Evolutionary conservation across 2,113 vertebrate species (phyloP).

Genomic region (Chaenocephalus aceratus): DNA sequence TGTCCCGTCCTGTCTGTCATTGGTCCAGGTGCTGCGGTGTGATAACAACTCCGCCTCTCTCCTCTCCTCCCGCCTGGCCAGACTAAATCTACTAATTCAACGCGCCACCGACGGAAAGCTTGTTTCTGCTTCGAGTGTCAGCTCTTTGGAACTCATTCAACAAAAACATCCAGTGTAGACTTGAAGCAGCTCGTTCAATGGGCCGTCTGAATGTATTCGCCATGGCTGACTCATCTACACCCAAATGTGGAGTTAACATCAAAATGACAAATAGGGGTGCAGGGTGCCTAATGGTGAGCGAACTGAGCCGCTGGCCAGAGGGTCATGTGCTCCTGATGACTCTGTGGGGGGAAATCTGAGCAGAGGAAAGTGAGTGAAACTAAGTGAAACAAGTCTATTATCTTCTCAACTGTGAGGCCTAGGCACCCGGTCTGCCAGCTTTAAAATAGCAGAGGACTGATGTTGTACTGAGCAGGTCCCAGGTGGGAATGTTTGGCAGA

Average conservation of each 20-base stretch:
- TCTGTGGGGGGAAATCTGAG: slow-evolving; percentile 15
- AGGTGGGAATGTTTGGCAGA: slow-evolving; percentile 23
- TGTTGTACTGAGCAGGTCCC: slow-evolving; percentile 37
- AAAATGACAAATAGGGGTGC: slow-evolving; percentile 57
- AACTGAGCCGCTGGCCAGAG: slow-evolving; percentile 26
- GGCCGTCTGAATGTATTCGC: slow-evolving; percentile 57
- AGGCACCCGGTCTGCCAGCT: slow-evolving; percentile 45
- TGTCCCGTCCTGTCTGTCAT: slow-evolving; percentile 61
- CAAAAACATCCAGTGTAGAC: slow-evolving; percentile 65
- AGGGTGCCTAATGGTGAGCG: slow-evolving; percentile 49
- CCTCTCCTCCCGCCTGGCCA: slow-evolving; percentile 40
- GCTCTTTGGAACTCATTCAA: slow-evolving; percentile 72
- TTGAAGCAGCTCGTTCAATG: slow-evolving; percentile 59
- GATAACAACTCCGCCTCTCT: slow-evolving; percentile 71
- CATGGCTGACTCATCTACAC: slow-evolving; percentile 65
- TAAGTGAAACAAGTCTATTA: slow-evolving; percentile 23
- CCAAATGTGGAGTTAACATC: slow-evolving; percentile 57
- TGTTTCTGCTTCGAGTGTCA: slow-evolving; percentile 60
- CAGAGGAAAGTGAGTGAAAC: slow-evolving; percentile 34
- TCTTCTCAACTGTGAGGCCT: slow-evolving; percentile 26
- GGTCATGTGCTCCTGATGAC: slow-evolving; percentile 35
- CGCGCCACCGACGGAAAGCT: slow-evolving; percentile 41
- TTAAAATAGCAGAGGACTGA: slow-evolving; percentile 39
- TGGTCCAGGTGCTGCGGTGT: slow-evolving; percentile 73
- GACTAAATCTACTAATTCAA: slow-evolving; percentile 67